Conservation (phyloP, 2,888 invertebrate species). For the Clistopyga incitator region DNA sequence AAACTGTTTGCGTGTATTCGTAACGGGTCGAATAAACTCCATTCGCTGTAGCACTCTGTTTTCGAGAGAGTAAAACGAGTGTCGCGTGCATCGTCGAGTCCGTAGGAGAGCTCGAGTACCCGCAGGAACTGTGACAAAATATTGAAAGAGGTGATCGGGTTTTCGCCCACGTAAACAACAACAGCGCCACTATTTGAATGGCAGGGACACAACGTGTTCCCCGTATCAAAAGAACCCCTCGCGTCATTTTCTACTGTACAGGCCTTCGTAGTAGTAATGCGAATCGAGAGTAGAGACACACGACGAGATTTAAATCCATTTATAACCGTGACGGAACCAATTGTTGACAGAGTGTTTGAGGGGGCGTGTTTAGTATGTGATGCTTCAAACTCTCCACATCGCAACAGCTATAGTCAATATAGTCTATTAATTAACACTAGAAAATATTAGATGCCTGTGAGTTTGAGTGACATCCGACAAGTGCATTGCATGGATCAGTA, state of each 20-base stretch:
- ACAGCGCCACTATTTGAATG: conserved; percentile 8
- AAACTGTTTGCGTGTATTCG: conserved; percentile 17
- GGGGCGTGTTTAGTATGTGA: background rate
- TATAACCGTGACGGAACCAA: conserved; percentile 4
- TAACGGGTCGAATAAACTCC: conserved; percentile 36
- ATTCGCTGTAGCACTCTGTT: conserved; percentile 16
- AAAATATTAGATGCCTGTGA: conserved; percentile 1
- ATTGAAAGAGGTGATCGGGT: conserved; percentile 56
- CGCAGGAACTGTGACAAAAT: conserved; percentile 39
- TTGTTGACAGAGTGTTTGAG: background rate
- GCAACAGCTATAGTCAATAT: background rate
- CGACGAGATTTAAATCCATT: conserved; percentile 14
- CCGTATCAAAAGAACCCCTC: background rate
- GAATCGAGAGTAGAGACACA: conserved; percentile 7
- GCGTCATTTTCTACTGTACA: background rate
- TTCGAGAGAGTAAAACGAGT: conserved; percentile 23
- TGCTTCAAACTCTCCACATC: background rate
- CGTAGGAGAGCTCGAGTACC: background rate
- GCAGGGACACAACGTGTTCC: background rate
- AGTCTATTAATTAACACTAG: background rate
- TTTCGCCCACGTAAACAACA: conserved; percentile 41
- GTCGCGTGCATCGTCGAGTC: background rate
- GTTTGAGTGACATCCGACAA: conserved; percentile 12
- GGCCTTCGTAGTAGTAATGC: background rate
- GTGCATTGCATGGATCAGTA: background rate